These are phyloP conservation scores for Magallana angulata DNA, from an alignment of 1,140 invertebrate species.

Conservation along the genomic window DNA sequence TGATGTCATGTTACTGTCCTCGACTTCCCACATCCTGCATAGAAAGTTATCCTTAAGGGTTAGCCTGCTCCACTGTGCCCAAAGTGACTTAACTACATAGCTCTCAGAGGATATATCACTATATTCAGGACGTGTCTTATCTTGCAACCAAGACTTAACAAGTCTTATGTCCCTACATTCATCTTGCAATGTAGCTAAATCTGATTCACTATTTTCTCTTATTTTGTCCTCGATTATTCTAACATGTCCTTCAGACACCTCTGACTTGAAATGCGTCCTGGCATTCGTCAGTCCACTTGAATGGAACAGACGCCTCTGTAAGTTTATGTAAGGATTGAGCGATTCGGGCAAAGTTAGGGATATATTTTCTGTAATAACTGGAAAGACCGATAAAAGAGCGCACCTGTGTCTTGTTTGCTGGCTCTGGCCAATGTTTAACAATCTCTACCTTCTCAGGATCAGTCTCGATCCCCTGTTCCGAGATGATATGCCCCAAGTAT, in stretches of 20 bases:
- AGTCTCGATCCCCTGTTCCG: background rate
- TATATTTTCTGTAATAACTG: conserved; percentile 8
- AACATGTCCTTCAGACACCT: background rate
- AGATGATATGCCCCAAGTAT: background rate
- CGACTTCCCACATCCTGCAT: conserved; percentile 46
- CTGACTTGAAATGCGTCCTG: conserved; percentile 27
- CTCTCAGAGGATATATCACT: background rate
- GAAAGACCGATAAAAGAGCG: conserved; percentile 1
- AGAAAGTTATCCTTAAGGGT: conserved; percentile 41
- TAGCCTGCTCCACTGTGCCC: conserved; percentile 39
- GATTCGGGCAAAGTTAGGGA: background rate
- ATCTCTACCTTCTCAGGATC: background rate
- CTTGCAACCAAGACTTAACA: conserved; percentile 2
- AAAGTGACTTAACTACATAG: conserved; percentile 16
- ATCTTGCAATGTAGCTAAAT: background rate
- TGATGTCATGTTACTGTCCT: conserved; percentile 37
- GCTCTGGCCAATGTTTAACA: background rate
- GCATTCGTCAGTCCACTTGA: conserved; percentile 16
- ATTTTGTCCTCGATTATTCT: background rate
- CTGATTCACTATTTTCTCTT: background rate
- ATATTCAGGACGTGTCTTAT: background rate
- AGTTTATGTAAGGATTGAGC: background rate
- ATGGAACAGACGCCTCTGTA: conserved; percentile 1
- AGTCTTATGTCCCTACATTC: background rate
- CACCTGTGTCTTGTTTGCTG: background rate